Evolutionary conservation across 2,113 vertebrate species (phyloP).

Genomic region (Dasyornis broadbenti): DNA sequence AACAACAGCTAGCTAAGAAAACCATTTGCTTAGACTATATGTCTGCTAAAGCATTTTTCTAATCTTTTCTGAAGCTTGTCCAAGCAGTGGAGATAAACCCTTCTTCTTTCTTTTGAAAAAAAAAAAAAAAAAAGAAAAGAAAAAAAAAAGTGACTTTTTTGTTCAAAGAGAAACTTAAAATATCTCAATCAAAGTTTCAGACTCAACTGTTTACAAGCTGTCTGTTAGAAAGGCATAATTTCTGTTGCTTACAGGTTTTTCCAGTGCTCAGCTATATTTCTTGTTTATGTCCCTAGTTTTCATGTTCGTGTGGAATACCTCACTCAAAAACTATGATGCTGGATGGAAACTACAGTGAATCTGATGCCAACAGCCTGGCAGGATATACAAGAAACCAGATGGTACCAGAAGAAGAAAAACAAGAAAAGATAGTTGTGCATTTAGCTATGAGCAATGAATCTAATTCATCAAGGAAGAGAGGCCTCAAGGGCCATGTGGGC

Average conservation of each 20-base stretch:
- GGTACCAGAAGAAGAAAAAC: constrained; percentile 83
- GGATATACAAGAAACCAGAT: constrained; percentile 81
- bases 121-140: background rate
- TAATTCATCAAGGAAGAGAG: constrained; percentile 79
- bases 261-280: background rate
- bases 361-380: constrained; percentile 86
- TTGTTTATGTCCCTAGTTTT: constrained; percentile 65
- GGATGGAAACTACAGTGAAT: constrained; percentile 85
- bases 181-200: background rate
- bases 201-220: background rate
- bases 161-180: background rate
- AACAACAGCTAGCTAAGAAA: background rate
- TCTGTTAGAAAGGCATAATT: background rate
- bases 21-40: background rate
- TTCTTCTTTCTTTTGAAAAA: background rate
- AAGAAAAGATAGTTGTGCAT: constrained; percentile 85
- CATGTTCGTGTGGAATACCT: constrained; percentile 83
- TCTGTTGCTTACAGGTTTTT: background rate
- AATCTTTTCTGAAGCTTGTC: background rate
- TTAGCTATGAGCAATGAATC: constrained; percentile 81
- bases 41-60: background rate
- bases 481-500: constrained; percentile 73
- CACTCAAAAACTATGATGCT: constrained; percentile 86
- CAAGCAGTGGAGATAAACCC: background rate
- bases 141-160: background rate